Evolutionary conservation across 2,797 vertebrate genomes (phyloP).

Genomic region (Myoxocephalus aenaeus): DNA sequence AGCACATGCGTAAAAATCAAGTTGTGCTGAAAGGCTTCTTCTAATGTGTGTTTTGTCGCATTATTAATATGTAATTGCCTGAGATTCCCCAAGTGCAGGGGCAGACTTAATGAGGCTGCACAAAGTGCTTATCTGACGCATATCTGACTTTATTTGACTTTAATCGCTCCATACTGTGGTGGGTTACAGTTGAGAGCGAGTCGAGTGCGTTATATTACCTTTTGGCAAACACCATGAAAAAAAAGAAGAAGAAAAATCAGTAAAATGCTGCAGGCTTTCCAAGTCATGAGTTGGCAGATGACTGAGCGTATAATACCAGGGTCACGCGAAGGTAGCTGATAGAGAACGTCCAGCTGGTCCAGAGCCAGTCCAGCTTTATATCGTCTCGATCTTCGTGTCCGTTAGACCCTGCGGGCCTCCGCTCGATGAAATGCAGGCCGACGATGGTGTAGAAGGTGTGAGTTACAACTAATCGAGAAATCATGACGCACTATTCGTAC

Average conservation of each 20-base stretch:
- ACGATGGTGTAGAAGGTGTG: slow-evolving; percentile 32
- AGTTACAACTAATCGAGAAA: slow-evolving; percentile 37
- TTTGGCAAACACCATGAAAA: slow-evolving; percentile 46
- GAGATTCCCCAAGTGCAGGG: slow-evolving; percentile 30
- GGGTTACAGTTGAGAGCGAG: slow-evolving; percentile 51
- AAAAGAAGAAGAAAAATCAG: slow-evolving; percentile 9
- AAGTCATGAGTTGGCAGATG: slow-evolving; percentile 60
- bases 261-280: slow-evolving; percentile 62
- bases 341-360: slow-evolving; percentile 64
- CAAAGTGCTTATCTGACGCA: slow-evolving; percentile 23
- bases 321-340: slow-evolving; percentile 60
- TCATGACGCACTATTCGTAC: slow-evolving; percentile 32
- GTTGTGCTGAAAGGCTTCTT: slow-evolving; percentile 52
- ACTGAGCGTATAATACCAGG: slow-evolving; percentile 48
- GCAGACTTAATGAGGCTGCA: slow-evolving; percentile 38
- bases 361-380: slow-evolving; percentile 60
- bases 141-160: slow-evolving; percentile 38
- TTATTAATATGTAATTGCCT: slow-evolving; percentile 58
- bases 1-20: slow-evolving; percentile 38
- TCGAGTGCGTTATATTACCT: slow-evolving; percentile 64
- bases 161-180: slow-evolving; percentile 53
- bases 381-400: slow-evolving; percentile 35
- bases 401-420: slow-evolving; percentile 45
- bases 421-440: slow-evolving; percentile 64
- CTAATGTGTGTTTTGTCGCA: slow-evolving; percentile 56